Evolutionary conservation across 1,140 invertebrate genomes (phyloP).

Genomic region (Plodia interpunctella): DNA sequence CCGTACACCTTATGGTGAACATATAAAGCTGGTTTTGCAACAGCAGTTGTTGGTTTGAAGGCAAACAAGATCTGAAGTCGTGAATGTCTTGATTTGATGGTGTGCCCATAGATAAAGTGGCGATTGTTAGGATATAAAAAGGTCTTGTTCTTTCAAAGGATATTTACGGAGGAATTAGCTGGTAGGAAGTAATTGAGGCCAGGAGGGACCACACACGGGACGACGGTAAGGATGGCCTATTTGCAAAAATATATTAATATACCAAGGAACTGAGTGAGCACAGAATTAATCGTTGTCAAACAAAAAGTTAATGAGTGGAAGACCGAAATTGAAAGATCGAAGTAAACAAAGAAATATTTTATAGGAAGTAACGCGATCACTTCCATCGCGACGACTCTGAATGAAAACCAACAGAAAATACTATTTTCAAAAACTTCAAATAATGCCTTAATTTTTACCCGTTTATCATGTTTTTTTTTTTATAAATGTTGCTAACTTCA

Average conservation of each 20-base stretch:
- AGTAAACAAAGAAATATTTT: too few relatives aligned
- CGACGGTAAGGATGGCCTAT: not conserved
- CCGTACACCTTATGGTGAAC: slow-evolving; percentile 26
- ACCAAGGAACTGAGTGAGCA: too few relatives aligned
- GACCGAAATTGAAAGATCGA: too few relatives aligned
- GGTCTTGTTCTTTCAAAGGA: slow-evolving; percentile 16
- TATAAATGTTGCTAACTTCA: not conserved
- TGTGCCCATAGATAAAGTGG: slow-evolving; percentile 30
- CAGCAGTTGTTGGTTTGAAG: slow-evolving; percentile 37
- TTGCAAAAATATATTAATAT: not conserved
- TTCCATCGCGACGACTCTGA: too few relatives aligned
- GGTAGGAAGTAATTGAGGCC: slow-evolving; percentile 1
- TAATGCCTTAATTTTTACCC: too few relatives aligned
- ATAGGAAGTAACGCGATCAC: too few relatives aligned
- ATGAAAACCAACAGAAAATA: too few relatives aligned
- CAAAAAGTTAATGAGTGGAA: too few relatives aligned
- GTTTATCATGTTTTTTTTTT: too few relatives aligned
- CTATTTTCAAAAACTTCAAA: too few relatives aligned
- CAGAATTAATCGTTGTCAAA: too few relatives aligned
- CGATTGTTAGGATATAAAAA: slow-evolving; percentile 28
- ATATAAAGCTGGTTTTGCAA: slow-evolving; percentile 37
- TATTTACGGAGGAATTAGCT: slow-evolving; percentile 12
- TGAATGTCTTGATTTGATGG: slow-evolving; percentile 49
- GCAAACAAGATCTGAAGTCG: slow-evolving; percentile 57
- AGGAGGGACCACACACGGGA: not conserved